These are phyloP conservation scores for Riparia riparia DNA, from an alignment of 2,113 vertebrate genomes.

Conservation along the genomic window DNA sequence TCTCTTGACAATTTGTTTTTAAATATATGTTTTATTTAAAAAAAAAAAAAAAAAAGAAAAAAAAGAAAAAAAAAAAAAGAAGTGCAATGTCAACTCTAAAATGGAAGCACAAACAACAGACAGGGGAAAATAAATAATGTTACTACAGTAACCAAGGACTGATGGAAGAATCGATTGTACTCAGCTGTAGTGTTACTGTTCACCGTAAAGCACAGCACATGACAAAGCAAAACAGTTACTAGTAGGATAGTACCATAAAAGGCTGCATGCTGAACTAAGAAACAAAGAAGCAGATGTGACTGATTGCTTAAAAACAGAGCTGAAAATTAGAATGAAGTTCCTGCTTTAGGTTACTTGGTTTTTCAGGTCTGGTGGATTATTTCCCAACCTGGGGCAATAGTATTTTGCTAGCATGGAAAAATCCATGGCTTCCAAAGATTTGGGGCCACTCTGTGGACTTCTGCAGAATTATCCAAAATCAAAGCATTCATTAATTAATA, in stretches of 20 bases:
- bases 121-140: constrained; percentile 78
- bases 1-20: constrained; percentile 61
- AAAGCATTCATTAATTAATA: neutral
- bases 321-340: constrained; percentile 74
- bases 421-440: constrained; percentile 40
- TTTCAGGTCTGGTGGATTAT: constrained; percentile 60
- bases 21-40: constrained; percentile 78
- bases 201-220: constrained; percentile 78
- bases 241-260: constrained; percentile 76
- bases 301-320: constrained; percentile 77
- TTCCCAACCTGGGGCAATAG: constrained; percentile 63
- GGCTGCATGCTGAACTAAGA: constrained; percentile 82
- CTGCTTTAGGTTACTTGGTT: constrained; percentile 68
- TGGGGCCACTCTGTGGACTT: constrained; percentile 66
- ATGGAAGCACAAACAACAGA: constrained; percentile 77
- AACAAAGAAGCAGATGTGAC: constrained; percentile 77
- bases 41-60: constrained; percentile 20
- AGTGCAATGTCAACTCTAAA: constrained; percentile 79
- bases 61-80: constrained; percentile 37
- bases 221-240: constrained; percentile 78
- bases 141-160: constrained; percentile 79
- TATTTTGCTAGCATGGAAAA: constrained; percentile 51
- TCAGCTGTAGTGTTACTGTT: constrained; percentile 80
- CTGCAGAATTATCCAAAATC: constrained; percentile 56
- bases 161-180: constrained; percentile 79